A percentile compares a stretch with the other conserved stretches of the same genome.
These are phyloP conservation scores for Etheostoma cragini DNA, from an alignment of 2,113 vertebrate species.

Conservation along the genomic window DNA sequence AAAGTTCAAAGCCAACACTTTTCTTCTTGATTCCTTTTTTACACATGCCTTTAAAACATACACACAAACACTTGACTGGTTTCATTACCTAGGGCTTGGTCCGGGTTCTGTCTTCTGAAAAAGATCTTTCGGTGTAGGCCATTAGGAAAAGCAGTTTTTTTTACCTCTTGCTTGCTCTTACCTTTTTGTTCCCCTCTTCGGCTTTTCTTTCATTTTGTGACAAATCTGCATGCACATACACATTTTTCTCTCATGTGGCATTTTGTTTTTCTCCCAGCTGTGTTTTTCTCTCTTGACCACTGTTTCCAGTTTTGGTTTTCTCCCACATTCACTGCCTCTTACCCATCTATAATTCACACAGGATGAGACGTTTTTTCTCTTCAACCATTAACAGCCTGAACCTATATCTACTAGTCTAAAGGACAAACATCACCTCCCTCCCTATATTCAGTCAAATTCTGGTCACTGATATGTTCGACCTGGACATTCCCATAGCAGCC, in stretches of 20 bases:
- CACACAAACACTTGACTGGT: slow-evolving; percentile 1
- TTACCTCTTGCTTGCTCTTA: slow-evolving; percentile 29
- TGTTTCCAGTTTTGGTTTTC: slow-evolving; percentile 42
- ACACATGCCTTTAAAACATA: slow-evolving; percentile 10
- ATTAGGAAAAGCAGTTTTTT: slow-evolving; percentile 43
- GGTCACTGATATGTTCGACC: slow-evolving; percentile 20
- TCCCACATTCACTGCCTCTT: slow-evolving; percentile 48
- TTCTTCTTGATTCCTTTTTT: slow-evolving; percentile 1
- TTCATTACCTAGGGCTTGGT: slow-evolving; percentile 40
- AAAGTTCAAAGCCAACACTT: slow-evolving; percentile 36
- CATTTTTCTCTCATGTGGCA: slow-evolving; percentile 23
- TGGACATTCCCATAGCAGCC: background rate
- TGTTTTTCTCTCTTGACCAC: slow-evolving; percentile 46
- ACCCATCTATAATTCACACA: slow-evolving; percentile 64
- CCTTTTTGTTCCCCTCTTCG: slow-evolving; percentile 26
- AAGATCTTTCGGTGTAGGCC: slow-evolving; percentile 47
- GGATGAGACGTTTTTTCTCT: slow-evolving; percentile 31
- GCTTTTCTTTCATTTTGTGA: slow-evolving; percentile 33
- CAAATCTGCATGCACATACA: slow-evolving; percentile 22
- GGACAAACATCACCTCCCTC: slow-evolving; percentile 10
- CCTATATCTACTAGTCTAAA: background rate
- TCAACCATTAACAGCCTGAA: slow-evolving; percentile 34
- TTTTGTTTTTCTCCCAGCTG: slow-evolving; percentile 48
- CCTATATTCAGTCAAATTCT: slow-evolving; percentile 9
- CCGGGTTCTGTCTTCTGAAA: slow-evolving; percentile 30